Evolutionary conservation across 2,888 invertebrate genomes (phyloP), one percentile per base, ranked within the genome.

Genomic region (Drosophila quinaria): DNA sequence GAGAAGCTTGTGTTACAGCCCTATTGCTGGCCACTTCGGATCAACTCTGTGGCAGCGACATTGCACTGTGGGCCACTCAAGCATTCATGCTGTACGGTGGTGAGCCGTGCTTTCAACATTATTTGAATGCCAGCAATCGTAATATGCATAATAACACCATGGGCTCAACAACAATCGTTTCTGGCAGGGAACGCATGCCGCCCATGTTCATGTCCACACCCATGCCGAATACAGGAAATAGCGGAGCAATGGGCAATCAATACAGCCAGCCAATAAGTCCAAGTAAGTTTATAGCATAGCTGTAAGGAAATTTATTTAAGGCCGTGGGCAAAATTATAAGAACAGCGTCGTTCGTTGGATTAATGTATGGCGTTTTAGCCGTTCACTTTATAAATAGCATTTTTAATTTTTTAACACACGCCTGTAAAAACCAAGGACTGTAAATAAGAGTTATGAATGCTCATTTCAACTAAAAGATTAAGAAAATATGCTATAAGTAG

Each of bases 41-140:
- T 29, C 90, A 90, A 10, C 85, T 90, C 72, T 84, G 90, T 3
- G 95, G 95, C 82, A 94, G 94, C 11, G 95, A 97, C 70, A 93
- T 97, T 2, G 95, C 96, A 52, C 96, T 98, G 89, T 96, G 97
- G 96, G 98, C 98, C 0, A 96, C 97, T 0, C 95, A 97, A 81
- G 98, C 98, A 0, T 98, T 98, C 93, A 97, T 98, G 93, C 93
- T 97, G 74, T 98, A 97, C 91, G 98, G 99, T 25, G 97, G 97
- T 1, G 97, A 98, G 87, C 94, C 95, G 0, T 86, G 92, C 6
- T 92, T 88, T 67, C 91, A 91, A 67, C 80, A 90, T 35, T 72
- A 46, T 55, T n/a, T 83, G 33, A 82, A 80, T 15, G 69, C 72
- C 3, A 61, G 13, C 51, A 84, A 74, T 13, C 83, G 72, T 6